Conservation (phyloP, 2,797 vertebrate genomes). For the Gymnopithys bicolor region DNA sequence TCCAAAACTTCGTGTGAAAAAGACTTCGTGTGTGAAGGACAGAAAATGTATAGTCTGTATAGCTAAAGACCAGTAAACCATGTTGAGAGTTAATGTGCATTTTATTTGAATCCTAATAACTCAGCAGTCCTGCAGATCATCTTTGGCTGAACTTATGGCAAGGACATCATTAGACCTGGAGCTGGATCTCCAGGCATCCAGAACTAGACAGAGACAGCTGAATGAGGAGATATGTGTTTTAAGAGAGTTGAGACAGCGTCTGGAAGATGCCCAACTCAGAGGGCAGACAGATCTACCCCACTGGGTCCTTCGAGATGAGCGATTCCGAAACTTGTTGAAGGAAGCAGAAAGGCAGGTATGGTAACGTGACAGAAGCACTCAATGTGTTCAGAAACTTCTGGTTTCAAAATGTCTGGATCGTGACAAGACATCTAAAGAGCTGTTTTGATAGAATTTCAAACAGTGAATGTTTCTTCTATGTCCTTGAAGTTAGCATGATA, state of each 20-base stretch:
- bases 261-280: slow-evolving; percentile 88
- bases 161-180: slow-evolving; percentile 98
- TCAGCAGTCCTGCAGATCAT: slow-evolving; percentile 89
- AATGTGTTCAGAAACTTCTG: background rate
- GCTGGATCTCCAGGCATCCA: slow-evolving; percentile 99
- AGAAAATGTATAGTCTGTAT: background rate
- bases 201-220: slow-evolving; percentile 94
- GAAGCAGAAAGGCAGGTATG: slow-evolving; percentile 96
- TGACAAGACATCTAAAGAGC: background rate
- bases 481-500: background rate
- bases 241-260: slow-evolving; percentile 90
- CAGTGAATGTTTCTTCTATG: background rate
- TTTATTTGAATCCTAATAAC: slow-evolving; percentile 17
- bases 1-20: background rate
- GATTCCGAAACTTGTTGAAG: slow-evolving; percentile 88
- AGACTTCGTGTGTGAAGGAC: background rate
- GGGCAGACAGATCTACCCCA: slow-evolving; percentile 87
- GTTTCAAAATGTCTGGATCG: background rate
- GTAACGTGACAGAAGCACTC: background rate
- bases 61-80: background rate
- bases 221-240: slow-evolving; percentile 91
- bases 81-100: background rate
- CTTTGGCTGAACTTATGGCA: slow-evolving; percentile 92
- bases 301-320: slow-evolving; percentile 93
- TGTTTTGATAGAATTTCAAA: background rate